Percentiles rank a stretch among this genome's conserved stretches.
Evolutionary conservation across 2,113 vertebrate genomes (phyloP).

Genomic region (Psephotus haematonotus): DNA sequence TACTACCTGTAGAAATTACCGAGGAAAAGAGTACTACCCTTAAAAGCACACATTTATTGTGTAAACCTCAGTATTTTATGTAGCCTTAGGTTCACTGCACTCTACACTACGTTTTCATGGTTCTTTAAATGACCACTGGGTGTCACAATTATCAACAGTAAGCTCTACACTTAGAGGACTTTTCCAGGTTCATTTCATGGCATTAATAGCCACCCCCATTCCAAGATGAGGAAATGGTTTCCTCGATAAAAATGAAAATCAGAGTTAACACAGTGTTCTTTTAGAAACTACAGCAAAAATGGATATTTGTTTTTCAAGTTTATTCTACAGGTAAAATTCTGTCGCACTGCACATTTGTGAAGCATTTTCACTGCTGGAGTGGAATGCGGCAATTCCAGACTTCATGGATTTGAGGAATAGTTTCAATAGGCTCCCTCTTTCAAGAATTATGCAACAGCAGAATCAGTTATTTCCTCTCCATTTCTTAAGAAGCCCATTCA

Average conservation of each 20-base stretch:
- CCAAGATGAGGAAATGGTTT: not conserved
- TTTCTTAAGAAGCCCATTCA: not conserved
- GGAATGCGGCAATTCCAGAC: not conserved
- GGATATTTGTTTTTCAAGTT: not conserved
- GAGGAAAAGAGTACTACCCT: not conserved
- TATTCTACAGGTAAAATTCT: not conserved
- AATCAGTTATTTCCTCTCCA: not conserved
- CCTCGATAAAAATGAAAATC: not conserved
- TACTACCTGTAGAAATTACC: not conserved
- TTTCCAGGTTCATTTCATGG: not conserved
- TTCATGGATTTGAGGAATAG: not conserved
- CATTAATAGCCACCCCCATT: not conserved
- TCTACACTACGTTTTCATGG: not conserved
- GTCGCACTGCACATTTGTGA: not conserved
- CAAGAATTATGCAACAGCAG: not conserved
- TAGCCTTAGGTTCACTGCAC: not conserved
- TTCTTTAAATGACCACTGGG: slow-evolving; percentile 70
- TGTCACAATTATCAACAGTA: slow-evolving; percentile 68
- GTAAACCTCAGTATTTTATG: not conserved
- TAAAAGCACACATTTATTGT: not conserved
- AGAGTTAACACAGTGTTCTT: not conserved
- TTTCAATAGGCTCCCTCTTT: not conserved
- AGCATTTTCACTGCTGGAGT: not conserved
- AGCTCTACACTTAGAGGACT: not conserved
- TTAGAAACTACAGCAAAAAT: not conserved